Percentiles rank a stretch among this genome's conserved stretches.
Evolutionary conservation across 2,113 vertebrate genomes (phyloP).

Genomic region (Brachionichthys hirsutus): DNA sequence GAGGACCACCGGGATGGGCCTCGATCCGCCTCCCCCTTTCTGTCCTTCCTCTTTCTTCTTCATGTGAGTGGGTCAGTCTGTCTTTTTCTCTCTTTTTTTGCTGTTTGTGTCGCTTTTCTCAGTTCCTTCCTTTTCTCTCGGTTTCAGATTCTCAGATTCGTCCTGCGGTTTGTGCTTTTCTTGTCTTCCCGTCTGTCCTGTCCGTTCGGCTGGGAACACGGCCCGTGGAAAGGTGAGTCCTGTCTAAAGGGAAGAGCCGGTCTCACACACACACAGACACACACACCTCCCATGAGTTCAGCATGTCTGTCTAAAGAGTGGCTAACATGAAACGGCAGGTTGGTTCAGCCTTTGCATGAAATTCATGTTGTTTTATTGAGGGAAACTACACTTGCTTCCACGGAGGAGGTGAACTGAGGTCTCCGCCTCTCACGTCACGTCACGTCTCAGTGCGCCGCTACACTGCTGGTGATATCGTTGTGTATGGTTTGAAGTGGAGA

Average conservation of each 20-base stretch:
- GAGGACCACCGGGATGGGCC: slow-evolving; percentile 54
- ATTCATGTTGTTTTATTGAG: too few relatives aligned
- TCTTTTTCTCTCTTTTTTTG: neutral
- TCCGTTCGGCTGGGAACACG: slow-evolving; percentile 25
- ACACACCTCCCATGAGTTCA: neutral
- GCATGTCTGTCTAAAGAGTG: too few relatives aligned
- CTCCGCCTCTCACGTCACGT: too few relatives aligned
- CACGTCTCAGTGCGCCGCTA: too few relatives aligned
- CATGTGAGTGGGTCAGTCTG: slow-evolving; percentile 21
- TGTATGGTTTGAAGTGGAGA: too few relatives aligned
- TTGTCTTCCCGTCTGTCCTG: slow-evolving; percentile 28
- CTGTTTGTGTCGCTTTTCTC: slow-evolving; percentile 4
- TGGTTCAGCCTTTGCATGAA: too few relatives aligned
- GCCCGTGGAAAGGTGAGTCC: slow-evolving; percentile 64
- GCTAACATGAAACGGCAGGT: too few relatives aligned
- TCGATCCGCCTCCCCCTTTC: slow-evolving; percentile 31
- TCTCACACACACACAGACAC: slow-evolving; percentile 1
- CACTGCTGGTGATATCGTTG: too few relatives aligned
- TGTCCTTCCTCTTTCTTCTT: slow-evolving; percentile 23
- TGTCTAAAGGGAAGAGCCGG: slow-evolving; percentile 39
- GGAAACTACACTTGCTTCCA: too few relatives aligned
- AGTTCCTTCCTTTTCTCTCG: neutral
- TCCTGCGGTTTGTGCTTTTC: slow-evolving; percentile 13
- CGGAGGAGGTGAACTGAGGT: too few relatives aligned
- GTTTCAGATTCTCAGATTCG: neutral